A percentile compares a stretch with the other conserved stretches of the same genome.
Conservation (phyloP, 2,797 vertebrate genomes). For the Smutsia gigantea region DNA sequence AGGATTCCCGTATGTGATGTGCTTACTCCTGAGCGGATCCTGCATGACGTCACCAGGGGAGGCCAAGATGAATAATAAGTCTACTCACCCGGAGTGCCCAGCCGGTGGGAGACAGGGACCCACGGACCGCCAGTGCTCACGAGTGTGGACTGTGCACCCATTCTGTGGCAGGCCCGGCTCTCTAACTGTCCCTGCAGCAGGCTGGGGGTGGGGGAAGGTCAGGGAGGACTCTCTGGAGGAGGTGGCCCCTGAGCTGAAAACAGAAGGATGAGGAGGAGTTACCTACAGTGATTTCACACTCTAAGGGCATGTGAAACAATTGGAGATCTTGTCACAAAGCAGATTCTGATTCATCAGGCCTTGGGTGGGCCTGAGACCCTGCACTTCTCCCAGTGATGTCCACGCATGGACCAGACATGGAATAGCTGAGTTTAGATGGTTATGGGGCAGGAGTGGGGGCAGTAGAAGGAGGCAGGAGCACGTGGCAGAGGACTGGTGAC, state of each 20-base stretch:
- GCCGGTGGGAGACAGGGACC: neutral
- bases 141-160: neutral
- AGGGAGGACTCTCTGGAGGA: neutral
- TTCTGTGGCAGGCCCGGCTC: neutral
- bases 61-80: neutral
- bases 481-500: neutral
- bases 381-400: neutral
- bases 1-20: neutral
- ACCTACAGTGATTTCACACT: neutral
- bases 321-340: neutral
- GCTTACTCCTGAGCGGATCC: rapidly evolving
- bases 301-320: neutral
- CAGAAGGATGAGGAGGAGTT: neutral
- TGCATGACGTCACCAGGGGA: neutral
- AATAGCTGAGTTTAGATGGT: neutral
- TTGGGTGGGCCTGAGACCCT: neutral
- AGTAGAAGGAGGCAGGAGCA: neutral
- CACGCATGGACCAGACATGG: too few relatives aligned
- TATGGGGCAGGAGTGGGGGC: neutral
- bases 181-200: neutral
- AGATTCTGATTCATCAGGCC: neutral
- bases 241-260: neutral
- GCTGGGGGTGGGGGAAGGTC: neutral
- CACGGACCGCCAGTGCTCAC: neutral
- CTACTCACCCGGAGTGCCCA: neutral